A percentile compares a stretch with the other conserved stretches of the same genome.
These are phyloP conservation scores for Drosophila neotestacea DNA, from an alignment of 2,888 invertebrate genomes.

Conservation along the genomic window DNA sequence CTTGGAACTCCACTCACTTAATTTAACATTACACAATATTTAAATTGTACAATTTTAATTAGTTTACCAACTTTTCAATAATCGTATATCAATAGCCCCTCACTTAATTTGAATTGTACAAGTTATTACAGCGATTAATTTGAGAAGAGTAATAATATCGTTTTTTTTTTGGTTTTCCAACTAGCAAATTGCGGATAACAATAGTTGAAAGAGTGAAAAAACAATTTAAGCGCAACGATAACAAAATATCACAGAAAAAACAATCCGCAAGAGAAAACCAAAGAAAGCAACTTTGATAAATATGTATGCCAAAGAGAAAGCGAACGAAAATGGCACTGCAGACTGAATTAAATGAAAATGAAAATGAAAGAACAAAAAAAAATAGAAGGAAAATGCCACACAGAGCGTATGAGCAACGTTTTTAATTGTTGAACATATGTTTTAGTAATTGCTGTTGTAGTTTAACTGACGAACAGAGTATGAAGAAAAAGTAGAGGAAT, in stretches of 20 bases:
- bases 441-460: conserved; percentile 66
- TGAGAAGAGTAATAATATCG: conserved; percentile 16
- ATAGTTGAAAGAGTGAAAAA: conserved; percentile 44
- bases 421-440: conserved; percentile 75
- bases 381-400: conserved; percentile 27
- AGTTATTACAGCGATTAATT: conserved; percentile 27
- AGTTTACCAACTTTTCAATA: neutral
- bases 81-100: neutral
- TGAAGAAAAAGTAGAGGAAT: neutral
- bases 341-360: conserved; percentile 23
- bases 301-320: conserved; percentile 30
- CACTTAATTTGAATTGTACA: conserved; percentile 2
- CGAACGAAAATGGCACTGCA: conserved; percentile 25
- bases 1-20: neutral
- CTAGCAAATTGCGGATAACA: conserved; percentile 23
- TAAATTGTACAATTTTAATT: neutral
- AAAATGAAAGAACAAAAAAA: conserved; percentile 7
- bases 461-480: conserved; percentile 41
- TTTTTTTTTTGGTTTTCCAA: neutral
- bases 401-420: conserved; percentile 68
- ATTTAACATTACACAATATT: neutral
- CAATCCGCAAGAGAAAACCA: conserved; percentile 1
- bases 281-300: conserved; percentile 43
- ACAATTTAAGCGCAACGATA: conserved; percentile 35
- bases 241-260: conserved; percentile 7